Evolutionary conservation across 2,888 invertebrate species (phyloP), one percentile per base, ranked within the genome.

Genomic region (Ommatoiulus sabulosus): DNA sequence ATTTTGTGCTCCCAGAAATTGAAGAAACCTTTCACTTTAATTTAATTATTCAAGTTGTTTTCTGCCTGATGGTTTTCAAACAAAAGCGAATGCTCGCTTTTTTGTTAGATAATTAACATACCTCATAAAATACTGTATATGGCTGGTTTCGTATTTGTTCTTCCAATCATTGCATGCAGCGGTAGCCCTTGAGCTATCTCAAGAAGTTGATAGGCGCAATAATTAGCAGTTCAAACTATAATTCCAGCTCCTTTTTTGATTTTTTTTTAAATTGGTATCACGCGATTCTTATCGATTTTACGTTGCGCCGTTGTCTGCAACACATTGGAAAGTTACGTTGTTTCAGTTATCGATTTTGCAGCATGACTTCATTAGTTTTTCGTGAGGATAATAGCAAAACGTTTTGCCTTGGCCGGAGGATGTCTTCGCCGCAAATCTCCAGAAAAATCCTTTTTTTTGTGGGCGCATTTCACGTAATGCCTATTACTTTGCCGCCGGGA

Each of bases 331-430:
- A 57, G 57, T 57, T n/a, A 12, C 57, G n/a, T 52, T 57, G 57
- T 57, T 57, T 57, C n/a, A n/a, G 57, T 5, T 17, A 57, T 57
- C 57, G 57, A 57, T 57, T n/a, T 57, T 57, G 57, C n/a, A 12
- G 4, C 57, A 57, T 57, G 57, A 57, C 57, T 57, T 57, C 57
- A 57, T 57, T 57, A 57, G 57, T 57, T 57, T 57, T 57, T 57
- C 57, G 57, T n/a, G 12, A n/a, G 57, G 57, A 57, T 17, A 57
- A 57, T 46, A 46, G 12, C 46, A 46, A 46, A 46, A 4, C 15
- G 35, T 10, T 52, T 52, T n/a, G 57, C 57, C 57, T 3, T 57
- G 57, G 57, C 57, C 57, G n/a, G 5, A 57, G 57, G 57, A 57
- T 57, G 17, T 12, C 57, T n/a, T 5, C 4, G 57, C n/a, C n/a